phyloP scores from a whole-genome alignment of 2,888 invertebrate species.

The Abrostola tripartita region DNA sequence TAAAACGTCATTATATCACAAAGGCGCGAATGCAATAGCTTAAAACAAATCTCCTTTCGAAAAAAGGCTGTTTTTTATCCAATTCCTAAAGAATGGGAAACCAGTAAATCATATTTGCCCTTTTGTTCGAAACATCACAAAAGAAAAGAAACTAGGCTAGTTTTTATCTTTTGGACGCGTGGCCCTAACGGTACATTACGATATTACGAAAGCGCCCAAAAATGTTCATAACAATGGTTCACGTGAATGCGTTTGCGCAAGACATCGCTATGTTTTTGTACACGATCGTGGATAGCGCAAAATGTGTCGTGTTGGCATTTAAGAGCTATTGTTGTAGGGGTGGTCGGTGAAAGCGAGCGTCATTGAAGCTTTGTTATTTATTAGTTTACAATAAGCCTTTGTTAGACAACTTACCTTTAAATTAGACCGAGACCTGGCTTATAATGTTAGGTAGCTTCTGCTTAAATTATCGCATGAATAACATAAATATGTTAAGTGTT shows the following conservation, averaged over 20 bases:
- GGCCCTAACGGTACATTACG: conserved; percentile 79
- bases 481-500: not conserved
- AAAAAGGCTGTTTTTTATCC: conserved; percentile 37
- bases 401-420: conserved; percentile 46
- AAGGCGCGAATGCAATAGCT: conserved; percentile 35
- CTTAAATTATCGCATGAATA: not conserved
- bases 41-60: conserved; percentile 38
- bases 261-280: conserved; percentile 76
- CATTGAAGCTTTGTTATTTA: conserved; percentile 57
- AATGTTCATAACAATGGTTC: conserved; percentile 75
- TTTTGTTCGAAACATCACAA: conserved; percentile 78
- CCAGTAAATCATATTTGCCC: conserved; percentile 81
- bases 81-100: conserved; percentile 67
- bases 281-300: conserved; percentile 76
- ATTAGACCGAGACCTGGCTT: conserved; percentile 19
- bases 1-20: conserved; percentile 37
- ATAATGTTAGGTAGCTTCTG: not conserved
- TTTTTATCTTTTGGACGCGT: conserved; percentile 77
- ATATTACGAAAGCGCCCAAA: conserved; percentile 76
- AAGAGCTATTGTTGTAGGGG: conserved; percentile 72
- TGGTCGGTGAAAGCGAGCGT: conserved; percentile 82
- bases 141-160: conserved; percentile 77
- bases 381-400: conserved; percentile 52
- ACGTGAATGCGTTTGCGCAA: conserved; percentile 84
- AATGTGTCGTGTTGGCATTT: conserved; percentile 72